Base-by-base conservation (phyloP, 2,113 vertebrate genomes). In the Agapornis roseicollis region DNA sequence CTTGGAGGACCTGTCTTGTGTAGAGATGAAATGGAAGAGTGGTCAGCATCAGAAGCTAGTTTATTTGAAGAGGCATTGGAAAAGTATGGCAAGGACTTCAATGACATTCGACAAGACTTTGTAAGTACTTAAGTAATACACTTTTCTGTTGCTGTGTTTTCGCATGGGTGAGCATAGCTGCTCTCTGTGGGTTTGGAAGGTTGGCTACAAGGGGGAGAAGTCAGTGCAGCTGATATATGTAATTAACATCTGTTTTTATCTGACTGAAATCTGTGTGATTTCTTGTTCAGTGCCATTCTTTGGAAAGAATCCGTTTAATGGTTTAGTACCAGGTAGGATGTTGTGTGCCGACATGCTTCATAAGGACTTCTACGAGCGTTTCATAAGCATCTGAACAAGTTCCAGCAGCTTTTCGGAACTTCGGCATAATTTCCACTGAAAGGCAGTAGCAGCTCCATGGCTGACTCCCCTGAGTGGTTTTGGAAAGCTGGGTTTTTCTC, bases 71-170 rank as follows among this genome's bases (percentile, higher is more conserved):
- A 99, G 93, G 99, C 99, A 8, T 92, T 99, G 96, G 99, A 99
- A 96, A 99, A 99, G 97, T 99, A 99, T 52, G 99, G 99, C 94
- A 99, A 99, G 97, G 99, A 99, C 98, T 99, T 99, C 98, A 99
- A 99, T 61, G 99, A 99, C 95, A 99, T 99, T 96, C 99, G 99
- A 97, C 99, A 99, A 98, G 99, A 99, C 97, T 99, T 99, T 97
- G 99, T 99, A 97, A 99, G 99, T 99, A 82, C 47, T 16, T 72
- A 70, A 81, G 39, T 46, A 22, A 9, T 17, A 10, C 1, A 2
- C 27, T 47, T 49, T 47, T 20, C 53, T 64, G 20, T 29, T 47
- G 49, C 18, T 63, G 0, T 61, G 15, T 44, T 80, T 95, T 91
- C 2, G 3, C 6, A 4, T 23, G 24, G 25, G 29, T 47, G 29